Evolutionary conservation across 2,113 vertebrate genomes (phyloP).

Genomic region (Haplotaxodon microlepis): DNA sequence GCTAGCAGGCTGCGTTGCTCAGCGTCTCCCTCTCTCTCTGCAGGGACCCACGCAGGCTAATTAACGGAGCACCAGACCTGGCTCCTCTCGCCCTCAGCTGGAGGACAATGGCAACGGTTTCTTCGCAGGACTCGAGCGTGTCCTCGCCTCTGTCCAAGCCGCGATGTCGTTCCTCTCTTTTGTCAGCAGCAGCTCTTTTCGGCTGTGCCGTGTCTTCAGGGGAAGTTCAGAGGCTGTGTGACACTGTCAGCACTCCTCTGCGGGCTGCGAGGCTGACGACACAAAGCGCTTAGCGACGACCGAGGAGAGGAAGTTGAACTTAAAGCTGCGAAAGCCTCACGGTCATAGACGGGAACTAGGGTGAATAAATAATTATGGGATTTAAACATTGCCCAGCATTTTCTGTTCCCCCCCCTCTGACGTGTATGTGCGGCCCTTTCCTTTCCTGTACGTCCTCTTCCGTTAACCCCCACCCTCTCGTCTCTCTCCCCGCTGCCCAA

Average conservation of each 20-base stretch:
- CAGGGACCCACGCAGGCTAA: constrained; percentile 51
- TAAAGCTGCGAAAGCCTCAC: neutral
- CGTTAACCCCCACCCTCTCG: constrained; percentile 23
- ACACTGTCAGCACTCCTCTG: constrained; percentile 27
- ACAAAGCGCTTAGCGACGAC: neutral
- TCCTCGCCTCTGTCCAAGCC: constrained; percentile 34
- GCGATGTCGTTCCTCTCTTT: constrained; percentile 43
- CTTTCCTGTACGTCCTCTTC: constrained; percentile 68
- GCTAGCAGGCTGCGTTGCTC: constrained; percentile 12
- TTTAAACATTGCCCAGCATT: constrained; percentile 56
- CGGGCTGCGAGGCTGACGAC: constrained; percentile 4
- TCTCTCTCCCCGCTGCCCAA: neutral
- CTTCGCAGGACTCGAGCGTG: neutral
- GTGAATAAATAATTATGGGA: constrained; percentile 49
- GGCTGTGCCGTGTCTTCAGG: constrained; percentile 38
- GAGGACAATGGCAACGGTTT: constrained; percentile 39
- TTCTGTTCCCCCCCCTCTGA: constrained; percentile 45
- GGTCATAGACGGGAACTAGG: neutral
- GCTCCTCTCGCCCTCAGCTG: constrained; percentile 23
- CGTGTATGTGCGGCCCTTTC: constrained; percentile 57
- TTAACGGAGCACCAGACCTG: constrained; percentile 39
- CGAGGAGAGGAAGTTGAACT: constrained; percentile 10
- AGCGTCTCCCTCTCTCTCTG: constrained; percentile 1
- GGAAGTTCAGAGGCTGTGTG: constrained; percentile 61
- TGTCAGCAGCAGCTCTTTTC: constrained; percentile 29